Percentiles rank a stretch among this genome's conserved stretches.
These are phyloP conservation scores for Australoheros scitulus DNA, from an alignment of 2,113 vertebrate species.

Conservation along the genomic window DNA sequence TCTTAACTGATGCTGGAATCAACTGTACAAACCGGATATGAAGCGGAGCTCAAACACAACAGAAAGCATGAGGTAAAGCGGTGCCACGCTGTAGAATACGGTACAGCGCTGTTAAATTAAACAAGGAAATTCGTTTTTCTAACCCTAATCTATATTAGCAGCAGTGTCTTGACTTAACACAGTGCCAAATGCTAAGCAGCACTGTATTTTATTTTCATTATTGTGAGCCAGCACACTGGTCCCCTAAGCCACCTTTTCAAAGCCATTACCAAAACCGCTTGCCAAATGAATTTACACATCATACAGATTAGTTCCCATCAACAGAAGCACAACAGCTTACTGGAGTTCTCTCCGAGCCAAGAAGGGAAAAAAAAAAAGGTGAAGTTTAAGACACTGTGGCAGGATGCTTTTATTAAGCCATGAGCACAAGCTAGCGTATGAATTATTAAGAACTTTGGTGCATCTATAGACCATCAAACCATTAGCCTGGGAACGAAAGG, in stretches of 20 bases:
- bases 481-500: constrained; percentile 73
- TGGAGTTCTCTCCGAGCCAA: constrained; percentile 21
- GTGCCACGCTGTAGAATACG: neutral
- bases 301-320: constrained; percentile 5
- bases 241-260: neutral
- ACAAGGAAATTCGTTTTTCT: constrained; percentile 3
- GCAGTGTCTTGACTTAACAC: neutral
- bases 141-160: constrained; percentile 18
- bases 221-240: neutral
- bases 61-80: constrained; percentile 17
- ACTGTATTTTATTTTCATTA: constrained; percentile 6
- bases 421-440: constrained; percentile 48
- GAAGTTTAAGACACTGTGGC: constrained; percentile 46
- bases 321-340: constrained; percentile 1
- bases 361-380: constrained; percentile 6
- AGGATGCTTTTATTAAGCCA: constrained; percentile 72
- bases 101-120: constrained; percentile 28
- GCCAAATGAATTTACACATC: constrained; percentile 41
- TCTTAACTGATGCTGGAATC: constrained; percentile 24
- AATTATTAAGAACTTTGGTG: constrained; percentile 78
- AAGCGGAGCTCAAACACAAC: neutral
- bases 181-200: constrained; percentile 5
- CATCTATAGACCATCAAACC: constrained; percentile 78
- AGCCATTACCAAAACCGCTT: constrained; percentile 26
- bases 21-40: constrained; percentile 5